Evolutionary conservation across 2,797 vertebrate genomes (phyloP).

Genomic region (Microctenopoma lineatum): DNA sequence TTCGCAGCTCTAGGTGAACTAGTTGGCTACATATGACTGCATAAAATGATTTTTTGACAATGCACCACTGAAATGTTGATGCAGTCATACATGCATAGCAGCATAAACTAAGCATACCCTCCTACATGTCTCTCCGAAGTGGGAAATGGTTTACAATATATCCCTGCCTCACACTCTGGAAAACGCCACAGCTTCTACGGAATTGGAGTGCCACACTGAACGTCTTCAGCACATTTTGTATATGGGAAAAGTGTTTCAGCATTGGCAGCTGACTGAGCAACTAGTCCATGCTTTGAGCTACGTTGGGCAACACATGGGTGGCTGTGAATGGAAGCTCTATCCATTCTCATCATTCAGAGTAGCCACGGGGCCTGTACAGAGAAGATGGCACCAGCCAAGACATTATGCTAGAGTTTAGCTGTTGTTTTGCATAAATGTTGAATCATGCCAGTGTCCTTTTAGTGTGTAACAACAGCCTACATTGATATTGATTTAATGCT

Average conservation of each 20-base stretch:
- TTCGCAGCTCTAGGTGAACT: slow-evolving; percentile 73
- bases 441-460: slow-evolving; percentile 82
- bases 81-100: slow-evolving; percentile 52
- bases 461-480: slow-evolving; percentile 74
- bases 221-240: slow-evolving; percentile 23
- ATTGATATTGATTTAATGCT: slow-evolving; percentile 83
- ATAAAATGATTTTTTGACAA: slow-evolving; percentile 71
- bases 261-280: slow-evolving; percentile 65
- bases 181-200: slow-evolving; percentile 16
- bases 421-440: slow-evolving; percentile 85
- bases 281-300: slow-evolving; percentile 70
- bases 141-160: slow-evolving; percentile 64
- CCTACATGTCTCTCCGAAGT: slow-evolving; percentile 27
- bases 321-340: slow-evolving; percentile 77
- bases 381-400: slow-evolving; percentile 80
- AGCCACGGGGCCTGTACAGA: slow-evolving; percentile 74
- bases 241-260: slow-evolving; percentile 39
- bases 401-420: slow-evolving; percentile 81
- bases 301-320: slow-evolving; percentile 64
- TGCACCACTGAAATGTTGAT: slow-evolving; percentile 35
- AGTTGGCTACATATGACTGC: slow-evolving; percentile 58
- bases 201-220: slow-evolving; percentile 1
- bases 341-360: slow-evolving; percentile 71
- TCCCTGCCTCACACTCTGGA: slow-evolving; percentile 33
- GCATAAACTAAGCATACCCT: slow-evolving; percentile 24